Base-by-base conservation (phyloP, 2,888 invertebrate species). In the Hermodice carunculata region DNA sequence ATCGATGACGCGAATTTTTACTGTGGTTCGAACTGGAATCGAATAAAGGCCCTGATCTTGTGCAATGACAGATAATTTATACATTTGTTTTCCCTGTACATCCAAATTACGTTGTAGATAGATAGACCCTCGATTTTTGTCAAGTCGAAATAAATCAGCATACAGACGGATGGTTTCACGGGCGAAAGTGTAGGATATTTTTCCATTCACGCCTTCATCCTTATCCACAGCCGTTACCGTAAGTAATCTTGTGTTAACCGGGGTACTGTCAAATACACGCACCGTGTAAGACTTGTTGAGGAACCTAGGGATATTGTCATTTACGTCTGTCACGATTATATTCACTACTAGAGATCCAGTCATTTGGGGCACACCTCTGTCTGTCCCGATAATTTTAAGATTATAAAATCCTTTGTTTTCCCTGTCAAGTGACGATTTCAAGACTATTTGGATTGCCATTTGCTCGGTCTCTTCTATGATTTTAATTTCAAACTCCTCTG, bases 11-110 rank as follows among this genome's bases (percentile, higher is more conserved):
- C 53, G 71, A 14, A 78, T 67, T 53, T 67, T 91, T 89, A 82
- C 76, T 1, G 73, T 67, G 3, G 96, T 94, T 80, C 91, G 91
- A 6, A 93, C 94, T 82, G 91, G 93, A 0, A 92, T 90, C 40
- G 92, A 88, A 3, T 92, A 92, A 59, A 65, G 70, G 1, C 68
- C 68, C 4, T 56, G 37, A 37, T 70, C 70, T 28, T 40, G 26
- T 0, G 68, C 70, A n/a, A 44, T 42, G 19, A 70, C 66, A n/a
- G 46, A n/a, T 11, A 70, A 31, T 14, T 59, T 52, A 51, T 60
- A 60, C 24, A 37, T 37, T 2, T 54, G 28, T 32, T 52, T 17
- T 22, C 14, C 19, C 43, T 60, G 51, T 31, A 52, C 37, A 60
- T 60, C 60, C 29, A 49, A 52, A 19, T 28, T 37, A 8, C 26